Base-by-base conservation (phyloP, 2,797 vertebrate genomes). In the Pangasius krempfi region DNA sequence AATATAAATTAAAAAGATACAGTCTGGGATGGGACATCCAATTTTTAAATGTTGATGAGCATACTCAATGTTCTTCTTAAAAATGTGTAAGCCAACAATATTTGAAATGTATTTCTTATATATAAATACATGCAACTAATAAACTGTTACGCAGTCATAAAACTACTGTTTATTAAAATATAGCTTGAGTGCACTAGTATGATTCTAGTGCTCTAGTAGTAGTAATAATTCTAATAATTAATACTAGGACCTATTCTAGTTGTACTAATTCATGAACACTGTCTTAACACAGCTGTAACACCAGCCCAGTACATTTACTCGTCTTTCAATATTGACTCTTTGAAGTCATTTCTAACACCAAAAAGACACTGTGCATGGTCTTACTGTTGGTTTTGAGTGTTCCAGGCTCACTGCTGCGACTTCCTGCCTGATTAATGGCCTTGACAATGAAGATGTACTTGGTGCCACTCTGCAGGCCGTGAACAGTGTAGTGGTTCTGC, bases 401-500 rank as follows among this genome's bases (percentile, higher is more conserved):
- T 87, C 97, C 98, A 0, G 98, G 98, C 86, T 98, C 97, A 0
- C 99, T 99, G 96, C 97, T 99, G 72, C 98, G 97, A 93, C 94
- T 98, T 90, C 99, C 99, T 0, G 99, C 99, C 95, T 99, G 99
- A 94, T 99, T 99, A 93, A 99, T 99, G 92, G 98, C 98, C 94
- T 99, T 99, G 90, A 99, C 98, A 37, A 99, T 94, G 94, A 99
- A 99, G 94, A 99, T 97, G 93, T 99, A 99, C 94, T 97, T 98
- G 60, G 98, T 99, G 87, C 99, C 99, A 27, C 98, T 98, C 94
- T 99, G 99, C 33, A 99, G 95, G 56, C 99, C 99, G 0, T 99
- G 99, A 89, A 99, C 99, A 0, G 98, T 99, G 95, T 99, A 99
- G 94, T 99, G 98, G 92, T 99, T 99, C 91, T 99, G 99, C 92